phyloP scores from a whole-genome alignment of 2,797 vertebrate species.

The Chelon auratus region DNA sequence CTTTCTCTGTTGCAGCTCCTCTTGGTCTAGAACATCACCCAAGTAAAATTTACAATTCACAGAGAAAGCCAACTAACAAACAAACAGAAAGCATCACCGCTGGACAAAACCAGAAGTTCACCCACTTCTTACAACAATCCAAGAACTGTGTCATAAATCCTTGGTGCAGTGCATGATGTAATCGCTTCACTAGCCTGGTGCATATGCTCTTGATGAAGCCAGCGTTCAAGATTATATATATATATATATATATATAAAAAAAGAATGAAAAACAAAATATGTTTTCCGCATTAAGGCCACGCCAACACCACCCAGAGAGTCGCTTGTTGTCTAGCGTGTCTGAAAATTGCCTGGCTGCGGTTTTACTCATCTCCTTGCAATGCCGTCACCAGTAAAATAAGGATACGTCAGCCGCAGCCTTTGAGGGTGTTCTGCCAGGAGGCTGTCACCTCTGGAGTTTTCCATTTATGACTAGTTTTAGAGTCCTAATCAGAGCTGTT shows the following conservation, averaged over 20 bases:
- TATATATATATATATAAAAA: slow-evolving; percentile 26
- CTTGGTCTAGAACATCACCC: background rate
- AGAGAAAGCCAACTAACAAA: slow-evolving; percentile 64
- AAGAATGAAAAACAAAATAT: slow-evolving; percentile 47
- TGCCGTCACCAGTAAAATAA: slow-evolving; percentile 43
- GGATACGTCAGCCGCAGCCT: slow-evolving; percentile 11
- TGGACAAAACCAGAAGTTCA: slow-evolving; percentile 56
- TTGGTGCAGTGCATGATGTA: slow-evolving; percentile 65
- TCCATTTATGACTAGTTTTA: slow-evolving; percentile 28
- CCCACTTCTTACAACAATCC: slow-evolving; percentile 70
- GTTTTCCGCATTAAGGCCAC: slow-evolving; percentile 33
- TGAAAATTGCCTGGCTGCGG: slow-evolving; percentile 32
- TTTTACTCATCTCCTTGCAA: slow-evolving; percentile 49
- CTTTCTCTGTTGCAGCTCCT: background rate
- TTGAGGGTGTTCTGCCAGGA: slow-evolving; percentile 40
- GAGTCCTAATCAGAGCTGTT: background rate
- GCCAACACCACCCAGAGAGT: slow-evolving; percentile 37
- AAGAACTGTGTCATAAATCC: slow-evolving; percentile 79
- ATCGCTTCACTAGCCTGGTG: slow-evolving; percentile 54
- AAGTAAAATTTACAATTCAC: slow-evolving; percentile 38
- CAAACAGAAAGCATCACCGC: slow-evolving; percentile 19
- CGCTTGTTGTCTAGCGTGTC: slow-evolving; percentile 23
- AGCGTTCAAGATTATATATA: slow-evolving; percentile 37
- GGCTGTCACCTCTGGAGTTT: slow-evolving; percentile 33
- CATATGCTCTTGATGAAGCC: slow-evolving; percentile 63